phyloP scores from a whole-genome alignment of 1,140 invertebrate genomes.

The Diorhabda elongata region DNA sequence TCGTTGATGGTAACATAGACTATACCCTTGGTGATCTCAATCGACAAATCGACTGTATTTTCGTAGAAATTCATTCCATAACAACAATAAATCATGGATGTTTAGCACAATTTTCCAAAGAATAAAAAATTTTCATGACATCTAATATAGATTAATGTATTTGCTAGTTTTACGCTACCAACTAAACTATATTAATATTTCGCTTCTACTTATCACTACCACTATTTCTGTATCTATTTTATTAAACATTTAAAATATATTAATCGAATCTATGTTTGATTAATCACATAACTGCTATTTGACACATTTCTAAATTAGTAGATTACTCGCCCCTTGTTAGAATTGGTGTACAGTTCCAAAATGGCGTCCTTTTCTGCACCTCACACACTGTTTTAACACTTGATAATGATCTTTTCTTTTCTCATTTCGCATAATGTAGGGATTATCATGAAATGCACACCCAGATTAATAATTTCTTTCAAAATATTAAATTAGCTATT shows the following conservation, averaged over 20 bases:
- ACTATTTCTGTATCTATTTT: constrained; percentile 34
- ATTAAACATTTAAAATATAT: constrained; percentile 36
- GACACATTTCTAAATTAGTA: constrained; percentile 37
- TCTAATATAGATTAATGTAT: background rate
- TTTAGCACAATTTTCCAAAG: background rate
- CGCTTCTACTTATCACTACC: constrained; percentile 12
- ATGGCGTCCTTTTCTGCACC: constrained; percentile 34
- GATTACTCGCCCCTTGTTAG: constrained; percentile 43
- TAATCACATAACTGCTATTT: constrained; percentile 43
- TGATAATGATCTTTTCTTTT: constrained; percentile 21
- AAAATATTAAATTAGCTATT: no score
- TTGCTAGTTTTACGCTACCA: background rate
- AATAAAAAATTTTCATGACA: background rate
- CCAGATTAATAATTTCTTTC: no score
- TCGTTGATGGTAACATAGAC: no score
- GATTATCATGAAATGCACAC: no score
- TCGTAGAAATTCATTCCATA: no score
- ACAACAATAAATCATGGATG: background rate
- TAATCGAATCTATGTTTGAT: constrained; percentile 26
- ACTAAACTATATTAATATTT: constrained; percentile 1
- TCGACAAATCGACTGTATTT: no score
- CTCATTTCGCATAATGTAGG: background rate
- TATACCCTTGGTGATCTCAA: no score
- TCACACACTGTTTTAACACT: constrained; percentile 39
- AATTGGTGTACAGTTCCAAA: constrained; percentile 37